Percentiles rank a stretch among this genome's conserved stretches.
These are phyloP conservation scores for Oreochromis mossambicus DNA, from an alignment of 2,797 vertebrate species.

Conservation along the genomic window DNA sequence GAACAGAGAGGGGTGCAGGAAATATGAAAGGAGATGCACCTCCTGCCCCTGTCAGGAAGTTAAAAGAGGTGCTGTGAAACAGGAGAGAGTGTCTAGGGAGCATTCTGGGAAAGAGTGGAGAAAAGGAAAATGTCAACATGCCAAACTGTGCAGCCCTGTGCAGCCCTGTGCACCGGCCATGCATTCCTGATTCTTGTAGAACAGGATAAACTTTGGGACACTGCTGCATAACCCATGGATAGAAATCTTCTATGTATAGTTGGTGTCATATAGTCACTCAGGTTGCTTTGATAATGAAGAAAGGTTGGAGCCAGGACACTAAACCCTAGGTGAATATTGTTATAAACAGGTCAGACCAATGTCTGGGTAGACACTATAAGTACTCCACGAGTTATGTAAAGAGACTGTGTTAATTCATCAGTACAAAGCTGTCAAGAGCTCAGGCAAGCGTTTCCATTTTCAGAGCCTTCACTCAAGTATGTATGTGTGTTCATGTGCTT, in stretches of 20 bases:
- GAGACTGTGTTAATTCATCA: constrained; percentile 46
- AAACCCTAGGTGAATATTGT: background rate
- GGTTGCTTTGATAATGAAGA: background rate
- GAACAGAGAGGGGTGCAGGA: constrained; percentile 41
- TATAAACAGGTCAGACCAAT: constrained; percentile 7
- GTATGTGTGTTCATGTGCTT: background rate
- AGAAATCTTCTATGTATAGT: background rate
- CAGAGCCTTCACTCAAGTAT: constrained; percentile 1
- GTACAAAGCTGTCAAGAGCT: constrained; percentile 45
- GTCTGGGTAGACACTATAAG: constrained; percentile 24
- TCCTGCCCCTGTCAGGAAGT: constrained; percentile 47
- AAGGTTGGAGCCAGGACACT: background rate
- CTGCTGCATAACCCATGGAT: background rate
- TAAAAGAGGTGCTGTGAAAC: constrained; percentile 56
- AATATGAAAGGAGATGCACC: constrained; percentile 32
- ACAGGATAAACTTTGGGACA: constrained; percentile 17
- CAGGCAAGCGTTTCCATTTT: constrained; percentile 40
- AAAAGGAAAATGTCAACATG: constrained; percentile 56
- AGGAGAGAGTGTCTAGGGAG: constrained; percentile 46
- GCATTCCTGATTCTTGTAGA: constrained; percentile 30
- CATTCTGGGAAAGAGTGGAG: constrained; percentile 43
- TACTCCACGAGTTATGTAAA: constrained; percentile 19
- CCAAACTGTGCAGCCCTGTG: constrained; percentile 21
- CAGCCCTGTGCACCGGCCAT: constrained; percentile 6
- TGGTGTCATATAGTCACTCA: background rate